Evolutionary conservation across 2,797 vertebrate species (phyloP).

Genomic region (Cirrhinus molitorella): DNA sequence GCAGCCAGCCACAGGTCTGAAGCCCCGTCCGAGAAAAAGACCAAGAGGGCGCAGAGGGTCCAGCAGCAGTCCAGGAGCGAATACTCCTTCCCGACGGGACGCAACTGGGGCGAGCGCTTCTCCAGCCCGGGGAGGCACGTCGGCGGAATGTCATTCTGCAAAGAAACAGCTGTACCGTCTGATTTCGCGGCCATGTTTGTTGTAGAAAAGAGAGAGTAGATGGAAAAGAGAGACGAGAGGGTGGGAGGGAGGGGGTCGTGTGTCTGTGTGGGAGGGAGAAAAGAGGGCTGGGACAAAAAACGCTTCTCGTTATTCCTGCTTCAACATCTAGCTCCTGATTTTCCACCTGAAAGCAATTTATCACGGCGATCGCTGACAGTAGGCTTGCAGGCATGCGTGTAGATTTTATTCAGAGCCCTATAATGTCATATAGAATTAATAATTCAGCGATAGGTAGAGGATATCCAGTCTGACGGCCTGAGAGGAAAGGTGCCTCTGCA

Average conservation of each 20-base stretch:
- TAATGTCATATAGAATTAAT: neutral
- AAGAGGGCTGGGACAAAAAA: conserved; percentile 53
- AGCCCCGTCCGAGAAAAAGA: conserved; percentile 97
- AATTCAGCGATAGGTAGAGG: neutral
- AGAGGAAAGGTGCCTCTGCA: neutral
- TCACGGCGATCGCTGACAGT: neutral
- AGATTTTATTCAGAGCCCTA: neutral
- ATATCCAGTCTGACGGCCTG: neutral
- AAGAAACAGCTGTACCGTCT: conserved; percentile 76
- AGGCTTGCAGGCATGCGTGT: neutral
- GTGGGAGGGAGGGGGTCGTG: conserved; percentile 63
- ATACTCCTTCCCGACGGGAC: conserved; percentile 77
- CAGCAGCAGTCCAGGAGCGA: conserved; percentile 90
- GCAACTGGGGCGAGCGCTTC: conserved; percentile 66
- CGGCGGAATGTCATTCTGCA: conserved; percentile 70
- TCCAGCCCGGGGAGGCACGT: conserved; percentile 71
- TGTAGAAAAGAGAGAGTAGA: conserved; percentile 76
- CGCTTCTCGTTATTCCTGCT: conserved; percentile 42
- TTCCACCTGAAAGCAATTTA: conserved; percentile 26
- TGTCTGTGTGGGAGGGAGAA: conserved; percentile 68
- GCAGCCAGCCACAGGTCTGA: conserved; percentile 98
- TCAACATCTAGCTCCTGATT: conserved; percentile 33
- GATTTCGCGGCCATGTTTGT: conserved; percentile 87
- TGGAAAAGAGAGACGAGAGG: conserved; percentile 61
- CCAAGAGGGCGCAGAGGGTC: conserved; percentile 90